phyloP scores from a whole-genome alignment of 92 coral and sea anemone genomes.

The Actinostola sp. region DNA sequence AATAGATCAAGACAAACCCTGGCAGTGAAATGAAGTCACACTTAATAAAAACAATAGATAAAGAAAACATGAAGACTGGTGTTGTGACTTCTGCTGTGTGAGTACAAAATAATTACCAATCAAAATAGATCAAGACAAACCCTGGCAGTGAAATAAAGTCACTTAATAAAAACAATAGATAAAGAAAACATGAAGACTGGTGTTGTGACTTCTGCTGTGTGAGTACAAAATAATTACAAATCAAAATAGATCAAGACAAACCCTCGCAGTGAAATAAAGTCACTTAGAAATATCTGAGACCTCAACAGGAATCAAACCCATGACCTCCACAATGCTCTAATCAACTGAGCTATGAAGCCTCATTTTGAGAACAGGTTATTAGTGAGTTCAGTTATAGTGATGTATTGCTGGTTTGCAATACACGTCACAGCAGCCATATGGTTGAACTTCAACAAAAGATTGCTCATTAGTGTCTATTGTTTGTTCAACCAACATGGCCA shows the following conservation, averaged over 20 bases:
- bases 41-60: slow-evolving; percentile 16
- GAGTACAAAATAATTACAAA: slow-evolving; percentile 23
- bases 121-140: background rate
- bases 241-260: background rate
- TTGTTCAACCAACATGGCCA: too few species aligned
- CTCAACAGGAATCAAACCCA: background rate
- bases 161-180: slow-evolving; percentile 10
- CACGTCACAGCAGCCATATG: too few species aligned
- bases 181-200: slow-evolving; percentile 70
- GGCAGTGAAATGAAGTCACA: too few species aligned
- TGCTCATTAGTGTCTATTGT: too few species aligned
- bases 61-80: slow-evolving; percentile 68
- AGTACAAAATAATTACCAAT: slow-evolving; percentile 22
- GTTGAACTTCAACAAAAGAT: too few species aligned
- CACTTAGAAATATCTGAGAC: too few species aligned
- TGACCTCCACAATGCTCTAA: background rate
- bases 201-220: slow-evolving; percentile 68
- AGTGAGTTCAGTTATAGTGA: too few species aligned
- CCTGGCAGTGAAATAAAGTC: too few species aligned
- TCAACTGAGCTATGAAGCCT: too few species aligned
- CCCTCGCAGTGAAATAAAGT: too few species aligned
- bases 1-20: background rate
- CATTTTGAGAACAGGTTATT: too few species aligned
- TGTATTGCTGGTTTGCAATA: too few species aligned
- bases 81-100: slow-evolving; percentile 69